phyloP scores from a whole-genome alignment of 53 echinoderm and acorn worm species.

The Crossaster papposus region DNA sequence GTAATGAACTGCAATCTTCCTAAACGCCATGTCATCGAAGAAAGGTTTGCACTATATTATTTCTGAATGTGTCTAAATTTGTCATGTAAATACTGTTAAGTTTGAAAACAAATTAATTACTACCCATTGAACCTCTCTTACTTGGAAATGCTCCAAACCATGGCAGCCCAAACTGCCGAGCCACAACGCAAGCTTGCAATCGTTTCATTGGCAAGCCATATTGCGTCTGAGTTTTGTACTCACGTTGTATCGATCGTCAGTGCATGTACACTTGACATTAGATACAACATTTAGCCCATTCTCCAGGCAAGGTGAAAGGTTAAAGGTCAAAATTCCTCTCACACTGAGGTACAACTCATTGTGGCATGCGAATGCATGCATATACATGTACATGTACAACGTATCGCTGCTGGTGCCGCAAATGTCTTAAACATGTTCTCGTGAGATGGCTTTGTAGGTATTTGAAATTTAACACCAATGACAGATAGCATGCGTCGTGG shows the following conservation, averaged over 20 bases:
- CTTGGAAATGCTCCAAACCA: too few species aligned
- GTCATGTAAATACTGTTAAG: too few species aligned
- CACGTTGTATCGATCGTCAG: neutral
- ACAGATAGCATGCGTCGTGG: neutral
- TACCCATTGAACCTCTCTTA: too few species aligned
- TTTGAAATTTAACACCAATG: conserved; percentile 11
- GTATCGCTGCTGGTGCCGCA: neutral
- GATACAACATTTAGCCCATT: conserved; percentile 19
- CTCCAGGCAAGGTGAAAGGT: conserved; percentile 15
- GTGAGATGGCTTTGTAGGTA: neutral
- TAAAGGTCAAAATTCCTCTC: conserved; percentile 40
- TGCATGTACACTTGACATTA: conserved; percentile 10
- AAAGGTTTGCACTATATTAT: too few species aligned
- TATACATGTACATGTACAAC: too few species aligned
- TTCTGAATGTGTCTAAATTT: too few species aligned
- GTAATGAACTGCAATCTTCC: neutral
- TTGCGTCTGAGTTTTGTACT: neutral
- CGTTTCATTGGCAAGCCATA: neutral
- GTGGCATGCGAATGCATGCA: too few species aligned
- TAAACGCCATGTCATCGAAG: neutral
- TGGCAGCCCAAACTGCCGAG: too few species aligned
- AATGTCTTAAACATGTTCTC: neutral
- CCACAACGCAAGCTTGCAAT: neutral
- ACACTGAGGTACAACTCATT: neutral
- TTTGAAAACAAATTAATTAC: too few species aligned